Conservation (phyloP, 2,113 vertebrate species). For the Petrocephalus microphthalmus region DNA sequence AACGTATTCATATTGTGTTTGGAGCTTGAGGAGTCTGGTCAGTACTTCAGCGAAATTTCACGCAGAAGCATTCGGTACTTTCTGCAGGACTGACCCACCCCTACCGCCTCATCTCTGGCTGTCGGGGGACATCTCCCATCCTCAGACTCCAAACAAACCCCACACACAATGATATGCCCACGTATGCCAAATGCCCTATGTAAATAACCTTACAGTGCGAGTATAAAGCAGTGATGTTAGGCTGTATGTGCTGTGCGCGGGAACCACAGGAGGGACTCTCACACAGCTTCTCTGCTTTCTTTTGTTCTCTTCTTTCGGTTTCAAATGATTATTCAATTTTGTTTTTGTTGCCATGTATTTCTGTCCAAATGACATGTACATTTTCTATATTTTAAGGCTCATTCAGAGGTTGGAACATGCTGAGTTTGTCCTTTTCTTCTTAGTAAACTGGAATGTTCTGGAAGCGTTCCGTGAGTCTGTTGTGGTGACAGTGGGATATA, state of each 20-base stretch:
- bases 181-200: slow-evolving; percentile 8
- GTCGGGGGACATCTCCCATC: too few relatives aligned
- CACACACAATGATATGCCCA: neutral
- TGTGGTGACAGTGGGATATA: neutral
- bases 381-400: neutral
- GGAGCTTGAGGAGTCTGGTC: slow-evolving; percentile 56
- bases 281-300: neutral
- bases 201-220: neutral
- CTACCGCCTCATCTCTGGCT: neutral
- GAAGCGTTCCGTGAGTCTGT: neutral
- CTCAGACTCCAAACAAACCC: neutral
- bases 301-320: neutral
- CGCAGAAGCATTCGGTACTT: neutral
- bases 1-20: slow-evolving; percentile 56
- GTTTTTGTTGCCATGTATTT: slow-evolving; percentile 12
- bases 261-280: neutral
- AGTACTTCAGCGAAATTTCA: slow-evolving; percentile 35
- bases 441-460: neutral
- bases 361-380: neutral
- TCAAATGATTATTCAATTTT: neutral
- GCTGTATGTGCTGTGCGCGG: neutral
- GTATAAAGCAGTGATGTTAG: slow-evolving; percentile 12
- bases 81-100: neutral
- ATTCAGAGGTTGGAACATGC: neutral
- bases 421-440: neutral